Percentiles rank a stretch among this genome's conserved stretches.
phyloP scores from a whole-genome alignment of 2,888 invertebrate genomes.

The Drosophila greeni region DNA sequence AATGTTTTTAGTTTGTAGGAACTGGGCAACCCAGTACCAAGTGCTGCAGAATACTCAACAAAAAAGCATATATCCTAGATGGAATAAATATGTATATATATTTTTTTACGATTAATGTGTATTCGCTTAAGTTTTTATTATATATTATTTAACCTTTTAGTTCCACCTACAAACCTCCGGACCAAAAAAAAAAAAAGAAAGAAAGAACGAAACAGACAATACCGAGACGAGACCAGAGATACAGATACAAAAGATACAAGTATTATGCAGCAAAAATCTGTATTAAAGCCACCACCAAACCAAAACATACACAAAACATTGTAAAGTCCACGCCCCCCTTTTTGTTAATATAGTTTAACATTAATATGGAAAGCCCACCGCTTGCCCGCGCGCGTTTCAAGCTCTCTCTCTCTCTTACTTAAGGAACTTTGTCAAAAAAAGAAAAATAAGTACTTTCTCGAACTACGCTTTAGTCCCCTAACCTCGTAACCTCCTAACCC shows the following conservation, averaged over 20 bases:
- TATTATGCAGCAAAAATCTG: slow-evolving; percentile 49
- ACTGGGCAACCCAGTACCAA: slow-evolving; percentile 62
- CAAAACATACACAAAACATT: slow-evolving; percentile 11
- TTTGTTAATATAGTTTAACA: slow-evolving; percentile 32
- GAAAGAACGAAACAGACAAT: slow-evolving; percentile 27
- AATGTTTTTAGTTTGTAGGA: slow-evolving; percentile 29
- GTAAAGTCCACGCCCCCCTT: slow-evolving; percentile 21
- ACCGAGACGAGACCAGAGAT: slow-evolving; percentile 21
- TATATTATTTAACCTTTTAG: neutral
- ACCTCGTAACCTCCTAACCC: slow-evolving; percentile 27
- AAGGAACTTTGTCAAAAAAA: slow-evolving; percentile 16
- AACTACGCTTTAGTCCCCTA: slow-evolving; percentile 33
- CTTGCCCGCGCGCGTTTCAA: slow-evolving; percentile 65
- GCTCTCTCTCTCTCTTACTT: slow-evolving; percentile 45
- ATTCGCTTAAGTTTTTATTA: slow-evolving; percentile 24
- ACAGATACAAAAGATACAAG: slow-evolving; percentile 24
- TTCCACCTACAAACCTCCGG: slow-evolving; percentile 28
- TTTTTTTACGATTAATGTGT: slow-evolving; percentile 27
- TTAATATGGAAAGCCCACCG: slow-evolving; percentile 65
- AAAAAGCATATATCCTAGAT: slow-evolving; percentile 36
- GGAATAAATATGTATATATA: slow-evolving; percentile 37
- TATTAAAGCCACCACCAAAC: slow-evolving; percentile 45
- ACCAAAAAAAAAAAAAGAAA: slow-evolving; percentile 13
- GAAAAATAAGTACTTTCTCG: slow-evolving; percentile 10
- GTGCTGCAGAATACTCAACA: slow-evolving; percentile 66